Percentiles rank a stretch among this genome's conserved stretches.
Conservation (phyloP, 2,888 invertebrate species). For the Drosophila pegasa region DNA sequence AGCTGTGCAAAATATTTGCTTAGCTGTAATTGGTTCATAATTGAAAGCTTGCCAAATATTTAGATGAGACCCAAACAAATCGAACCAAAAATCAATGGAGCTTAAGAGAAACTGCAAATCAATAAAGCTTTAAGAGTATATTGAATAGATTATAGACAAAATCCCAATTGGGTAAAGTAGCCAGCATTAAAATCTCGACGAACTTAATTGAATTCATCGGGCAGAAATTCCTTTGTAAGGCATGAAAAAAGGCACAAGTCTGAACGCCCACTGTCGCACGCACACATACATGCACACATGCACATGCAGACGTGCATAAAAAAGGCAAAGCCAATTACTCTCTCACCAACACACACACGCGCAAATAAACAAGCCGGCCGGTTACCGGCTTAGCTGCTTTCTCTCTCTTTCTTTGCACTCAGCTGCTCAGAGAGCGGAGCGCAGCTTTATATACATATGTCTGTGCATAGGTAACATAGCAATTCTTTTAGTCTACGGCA, state of each 20-base stretch:
- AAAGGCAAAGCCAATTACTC: slow-evolving; percentile 17
- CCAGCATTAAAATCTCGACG: slow-evolving; percentile 22
- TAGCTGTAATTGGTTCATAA: slow-evolving; percentile 64
- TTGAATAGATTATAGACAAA: slow-evolving; percentile 13
- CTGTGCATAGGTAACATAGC: not conserved
- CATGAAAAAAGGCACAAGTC: slow-evolving; percentile 32
- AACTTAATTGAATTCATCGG: slow-evolving; percentile 52
- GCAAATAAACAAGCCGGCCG: slow-evolving; percentile 27
- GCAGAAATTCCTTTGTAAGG: slow-evolving; percentile 58
- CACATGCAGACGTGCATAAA: slow-evolving; percentile 6
- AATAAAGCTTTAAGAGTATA: slow-evolving; percentile 1
- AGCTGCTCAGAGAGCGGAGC: slow-evolving; percentile 14
- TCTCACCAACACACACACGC: slow-evolving; percentile 35
- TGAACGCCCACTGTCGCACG: slow-evolving; percentile 36
- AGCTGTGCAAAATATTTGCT: slow-evolving; percentile 64
- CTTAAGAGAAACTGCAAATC: slow-evolving; percentile 18
- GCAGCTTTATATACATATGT: not conserved
- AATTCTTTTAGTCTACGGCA: slow-evolving; percentile 9
- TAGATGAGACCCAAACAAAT: slow-evolving; percentile 6
- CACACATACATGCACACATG: slow-evolving; percentile 20
- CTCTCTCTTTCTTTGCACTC: slow-evolving; percentile 12
- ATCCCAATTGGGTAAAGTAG: slow-evolving; percentile 45
- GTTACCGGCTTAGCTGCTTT: slow-evolving; percentile 43
- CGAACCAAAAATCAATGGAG: slow-evolving; percentile 1
- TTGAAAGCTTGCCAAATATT: slow-evolving; percentile 58